Conservation (phyloP, 2,113 vertebrate genomes). For the Felis chaus region DNA sequence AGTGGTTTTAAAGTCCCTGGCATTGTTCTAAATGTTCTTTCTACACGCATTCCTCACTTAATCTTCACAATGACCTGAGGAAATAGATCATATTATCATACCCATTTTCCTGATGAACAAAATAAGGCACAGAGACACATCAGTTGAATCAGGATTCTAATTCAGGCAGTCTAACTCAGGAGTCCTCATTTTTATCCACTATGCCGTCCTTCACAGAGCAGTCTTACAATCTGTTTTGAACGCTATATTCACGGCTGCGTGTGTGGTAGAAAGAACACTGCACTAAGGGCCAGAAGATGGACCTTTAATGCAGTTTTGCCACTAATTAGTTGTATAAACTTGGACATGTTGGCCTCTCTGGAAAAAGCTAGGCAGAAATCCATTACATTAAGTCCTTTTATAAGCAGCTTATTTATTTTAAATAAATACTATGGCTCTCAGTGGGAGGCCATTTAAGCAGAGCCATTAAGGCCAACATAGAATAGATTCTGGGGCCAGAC, state of each 20-base stretch:
- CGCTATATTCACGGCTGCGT: neutral
- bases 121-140: neutral
- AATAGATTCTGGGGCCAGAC: neutral
- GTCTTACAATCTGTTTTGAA: neutral
- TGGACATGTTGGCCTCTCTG: neutral
- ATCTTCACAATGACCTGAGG: neutral
- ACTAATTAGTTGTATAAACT: neutral
- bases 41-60: neutral
- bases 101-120: constrained; percentile 10
- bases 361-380: neutral
- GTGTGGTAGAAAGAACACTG: neutral
- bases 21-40: neutral
- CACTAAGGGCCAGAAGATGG: neutral
- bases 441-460: neutral
- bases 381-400: neutral
- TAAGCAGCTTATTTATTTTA: constrained; percentile 1
- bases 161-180: neutral
- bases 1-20: neutral
- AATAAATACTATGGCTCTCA: neutral
- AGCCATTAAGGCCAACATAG: neutral
- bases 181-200: neutral
- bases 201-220: neutral
- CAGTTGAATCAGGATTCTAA: neutral
- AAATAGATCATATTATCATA: neutral
- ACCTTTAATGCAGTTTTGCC: neutral